Evolutionary conservation across 2,113 vertebrate species (phyloP).

Genomic region (Orcinus orca): DNA sequence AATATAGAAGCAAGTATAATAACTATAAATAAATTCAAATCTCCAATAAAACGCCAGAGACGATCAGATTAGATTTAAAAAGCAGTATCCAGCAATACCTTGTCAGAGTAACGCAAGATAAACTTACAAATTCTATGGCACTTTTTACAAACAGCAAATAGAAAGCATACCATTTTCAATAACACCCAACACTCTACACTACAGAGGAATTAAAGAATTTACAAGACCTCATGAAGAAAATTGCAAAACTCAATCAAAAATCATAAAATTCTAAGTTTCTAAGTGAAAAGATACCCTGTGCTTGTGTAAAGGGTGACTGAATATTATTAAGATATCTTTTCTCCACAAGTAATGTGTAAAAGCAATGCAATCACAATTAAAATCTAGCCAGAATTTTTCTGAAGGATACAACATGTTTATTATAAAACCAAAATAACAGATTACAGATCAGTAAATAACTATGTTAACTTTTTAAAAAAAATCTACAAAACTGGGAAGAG

Average conservation of each 20-base stretch:
- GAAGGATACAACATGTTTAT: background rate
- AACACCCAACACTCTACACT: background rate
- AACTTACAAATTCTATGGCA: background rate
- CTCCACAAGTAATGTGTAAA: background rate
- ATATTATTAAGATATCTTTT: background rate
- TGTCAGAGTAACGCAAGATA: constrained; percentile 18
- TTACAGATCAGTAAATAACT: background rate
- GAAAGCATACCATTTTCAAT: background rate
- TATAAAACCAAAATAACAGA: background rate
- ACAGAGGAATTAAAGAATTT: background rate
- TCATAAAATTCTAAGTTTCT: background rate
- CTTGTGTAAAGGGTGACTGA: background rate
- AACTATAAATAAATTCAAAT: background rate
- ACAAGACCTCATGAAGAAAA: background rate
- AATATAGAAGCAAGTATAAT: background rate
- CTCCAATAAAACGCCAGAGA: background rate
- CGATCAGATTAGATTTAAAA: background rate
- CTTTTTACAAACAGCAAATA: background rate
- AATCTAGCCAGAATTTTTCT: background rate
- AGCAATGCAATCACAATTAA: background rate
- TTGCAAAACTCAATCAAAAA: background rate
- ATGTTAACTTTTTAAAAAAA: background rate
- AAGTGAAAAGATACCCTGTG: background rate
- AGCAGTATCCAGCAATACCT: background rate
- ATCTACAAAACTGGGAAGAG: background rate